Percentiles rank a stretch among this genome's conserved stretches.
Conservation (phyloP, 2,888 invertebrate genomes). For the Spodoptera exigua region DNA sequence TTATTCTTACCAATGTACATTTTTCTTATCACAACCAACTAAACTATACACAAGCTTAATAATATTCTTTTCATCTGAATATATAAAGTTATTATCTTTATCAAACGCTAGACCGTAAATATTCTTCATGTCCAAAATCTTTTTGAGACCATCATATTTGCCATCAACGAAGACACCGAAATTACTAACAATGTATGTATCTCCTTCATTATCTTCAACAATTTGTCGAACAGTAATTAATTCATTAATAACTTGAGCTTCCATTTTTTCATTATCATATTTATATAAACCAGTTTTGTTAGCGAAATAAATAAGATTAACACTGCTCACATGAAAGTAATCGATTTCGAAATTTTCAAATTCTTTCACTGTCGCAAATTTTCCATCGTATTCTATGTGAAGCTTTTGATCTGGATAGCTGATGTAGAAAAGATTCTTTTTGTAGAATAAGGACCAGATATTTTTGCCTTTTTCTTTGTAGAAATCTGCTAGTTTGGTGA, state of each 20-base stretch:
- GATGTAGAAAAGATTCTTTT: conserved; percentile 75
- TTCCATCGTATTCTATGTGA: conserved; percentile 71
- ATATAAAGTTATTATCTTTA: conserved; percentile 73
- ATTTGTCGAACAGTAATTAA: conserved; percentile 74
- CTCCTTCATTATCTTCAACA: conserved; percentile 72
- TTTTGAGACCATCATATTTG: conserved; percentile 61
- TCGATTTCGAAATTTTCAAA: conserved; percentile 75
- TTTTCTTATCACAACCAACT: conserved; percentile 59
- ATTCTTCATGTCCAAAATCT: conserved; percentile 67
- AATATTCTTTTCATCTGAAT: conserved; percentile 73
- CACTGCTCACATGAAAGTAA: conserved; percentile 67
- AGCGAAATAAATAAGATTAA: conserved; percentile 69
- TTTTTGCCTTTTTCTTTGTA: conserved; percentile 75
- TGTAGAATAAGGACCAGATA: conserved; percentile 74
- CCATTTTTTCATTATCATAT: conserved; percentile 62
- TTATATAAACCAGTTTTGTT: conserved; percentile 75
- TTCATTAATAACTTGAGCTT: conserved; percentile 63
- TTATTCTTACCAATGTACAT: conserved; percentile 42
- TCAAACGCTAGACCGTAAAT: conserved; percentile 75
- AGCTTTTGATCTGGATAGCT: conserved; percentile 77
- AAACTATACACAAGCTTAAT: conserved; percentile 65
- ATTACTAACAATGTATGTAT: conserved; percentile 73
- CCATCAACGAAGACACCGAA: conserved; percentile 66
- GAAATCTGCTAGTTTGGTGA: conserved; percentile 71
- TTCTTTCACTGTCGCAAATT: conserved; percentile 72